Percentiles rank a stretch among this genome's conserved stretches.
phyloP scores from a whole-genome alignment of 2,797 vertebrate genomes.

The Lepidocolaptes lacrymiger region DNA sequence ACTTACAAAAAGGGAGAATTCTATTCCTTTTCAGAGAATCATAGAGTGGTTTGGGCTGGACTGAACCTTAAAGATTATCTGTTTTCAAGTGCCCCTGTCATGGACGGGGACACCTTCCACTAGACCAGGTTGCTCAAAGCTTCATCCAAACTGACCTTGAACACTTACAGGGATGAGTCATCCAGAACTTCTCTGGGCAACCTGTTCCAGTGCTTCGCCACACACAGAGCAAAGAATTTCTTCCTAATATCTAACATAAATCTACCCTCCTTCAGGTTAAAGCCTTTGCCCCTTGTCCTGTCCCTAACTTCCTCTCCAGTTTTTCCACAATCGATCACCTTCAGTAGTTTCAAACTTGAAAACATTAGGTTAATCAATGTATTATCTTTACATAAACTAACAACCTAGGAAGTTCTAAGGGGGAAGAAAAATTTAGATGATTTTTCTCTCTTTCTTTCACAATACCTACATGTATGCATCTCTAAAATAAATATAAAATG shows the following conservation, averaged over 20 bases:
- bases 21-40: not conserved
- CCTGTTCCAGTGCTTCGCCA: not conserved
- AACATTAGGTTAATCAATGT: not conserved
- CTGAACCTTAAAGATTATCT: not conserved
- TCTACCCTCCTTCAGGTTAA: not conserved
- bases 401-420: not conserved
- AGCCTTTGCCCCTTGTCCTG: not conserved
- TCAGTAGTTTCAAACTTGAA: not conserved
- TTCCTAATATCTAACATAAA: not conserved
- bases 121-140: not conserved
- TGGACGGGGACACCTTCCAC: not conserved
- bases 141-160: not conserved
- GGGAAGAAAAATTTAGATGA: not conserved
- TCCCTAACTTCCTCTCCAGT: not conserved
- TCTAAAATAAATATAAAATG: not conserved
- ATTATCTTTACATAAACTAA: not conserved
- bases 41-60: not conserved
- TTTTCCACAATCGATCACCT: not conserved
- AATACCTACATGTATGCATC: not conserved
- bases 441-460: not conserved
- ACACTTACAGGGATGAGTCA: not conserved
- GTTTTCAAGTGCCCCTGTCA: not conserved
- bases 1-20: not conserved
- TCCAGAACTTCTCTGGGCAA: not conserved
- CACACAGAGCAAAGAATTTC: accelerated